Conservation (phyloP, 2,888 invertebrate genomes). For the Drosophila subquinaria region DNA sequence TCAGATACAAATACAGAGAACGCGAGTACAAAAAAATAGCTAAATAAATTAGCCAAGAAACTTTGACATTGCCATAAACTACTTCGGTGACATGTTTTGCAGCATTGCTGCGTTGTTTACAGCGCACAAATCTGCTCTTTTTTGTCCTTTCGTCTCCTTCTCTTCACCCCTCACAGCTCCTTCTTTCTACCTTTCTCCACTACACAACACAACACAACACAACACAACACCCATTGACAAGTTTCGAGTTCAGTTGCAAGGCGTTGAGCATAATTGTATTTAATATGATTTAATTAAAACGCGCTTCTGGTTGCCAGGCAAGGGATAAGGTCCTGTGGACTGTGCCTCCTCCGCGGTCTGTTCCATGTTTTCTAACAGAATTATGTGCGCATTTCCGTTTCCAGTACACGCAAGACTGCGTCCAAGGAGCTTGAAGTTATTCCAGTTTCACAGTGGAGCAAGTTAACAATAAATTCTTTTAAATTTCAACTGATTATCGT, state of each 20-base stretch:
- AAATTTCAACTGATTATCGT: not conserved
- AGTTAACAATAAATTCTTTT: not conserved
- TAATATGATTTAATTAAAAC: constrained; percentile 70
- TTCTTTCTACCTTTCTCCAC: not conserved
- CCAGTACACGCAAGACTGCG: constrained; percentile 60
- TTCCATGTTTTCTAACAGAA: constrained; percentile 55
- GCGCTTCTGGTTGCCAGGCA: constrained; percentile 14
- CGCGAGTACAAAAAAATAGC: constrained; percentile 41
- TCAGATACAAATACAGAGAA: constrained; percentile 13
- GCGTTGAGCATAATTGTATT: constrained; percentile 53
- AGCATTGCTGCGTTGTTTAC: constrained; percentile 37
- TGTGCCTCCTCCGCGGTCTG: not conserved
- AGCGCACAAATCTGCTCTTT: constrained; percentile 4
- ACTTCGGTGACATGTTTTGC: constrained; percentile 69
- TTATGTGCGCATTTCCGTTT: constrained; percentile 76
- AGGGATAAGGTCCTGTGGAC: not conserved
- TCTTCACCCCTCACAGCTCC: too few relatives aligned
- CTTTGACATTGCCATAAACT: constrained; percentile 63
- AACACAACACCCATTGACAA: not conserved
- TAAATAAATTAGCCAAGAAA: constrained; percentile 73
- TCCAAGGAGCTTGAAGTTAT: constrained; percentile 15
- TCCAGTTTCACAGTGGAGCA: constrained; percentile 50
- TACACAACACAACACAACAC: not conserved
- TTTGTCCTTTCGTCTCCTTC: not conserved
- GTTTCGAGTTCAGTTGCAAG: constrained; percentile 19